Evolutionary conservation across 2,113 vertebrate genomes (phyloP), one percentile per base, ranked within the genome.

Genomic region (Ptilonorhynchus violaceus): DNA sequence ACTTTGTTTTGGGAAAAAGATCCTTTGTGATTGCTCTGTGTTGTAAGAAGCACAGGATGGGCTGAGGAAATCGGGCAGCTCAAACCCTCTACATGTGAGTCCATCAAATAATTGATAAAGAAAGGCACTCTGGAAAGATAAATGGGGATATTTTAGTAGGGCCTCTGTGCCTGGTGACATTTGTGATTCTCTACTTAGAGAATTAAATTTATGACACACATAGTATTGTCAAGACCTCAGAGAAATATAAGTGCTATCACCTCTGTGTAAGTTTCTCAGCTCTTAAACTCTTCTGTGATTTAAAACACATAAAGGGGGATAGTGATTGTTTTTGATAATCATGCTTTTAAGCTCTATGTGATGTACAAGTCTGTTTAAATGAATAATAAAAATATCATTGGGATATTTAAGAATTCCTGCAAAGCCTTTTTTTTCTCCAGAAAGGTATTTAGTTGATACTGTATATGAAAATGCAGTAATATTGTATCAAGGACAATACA

Each of bases 341-440:
- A 85, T 85, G 58, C 85, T 72, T 2, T 92, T 92, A 76, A 89
- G 60, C 66, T 93, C 56, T 85, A 37, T 89, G 78, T 92, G 66
- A 82, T 97, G 96, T 95, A 85, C 31, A 85, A 88, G 62, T 89
- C 49, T 94, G 56, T 89, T 93, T 78, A 68, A 94, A 89, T 75
- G 12, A 95, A 89, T 50, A 97, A 96, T 95, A 97, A 96, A 94
- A 93, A 28, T 68, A 75, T 68, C 30, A 68, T 88, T 96, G 90
- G 28, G 37, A 85, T 94, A 93, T 75, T 87, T 94, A 82, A 94
- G 49, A 39, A 59, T 68, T 75, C 13, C 37, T 82, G 47, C 80
- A 42, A 89, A 64, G 69, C 28, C 39, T 82, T 74, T 73, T 85
- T 58, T 67, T 17, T 73, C 39, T 81, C n/a, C 4, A 59, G 46